phyloP scores from a whole-genome alignment of 2,797 vertebrate species.

The Coregonus ussuriensis region DNA sequence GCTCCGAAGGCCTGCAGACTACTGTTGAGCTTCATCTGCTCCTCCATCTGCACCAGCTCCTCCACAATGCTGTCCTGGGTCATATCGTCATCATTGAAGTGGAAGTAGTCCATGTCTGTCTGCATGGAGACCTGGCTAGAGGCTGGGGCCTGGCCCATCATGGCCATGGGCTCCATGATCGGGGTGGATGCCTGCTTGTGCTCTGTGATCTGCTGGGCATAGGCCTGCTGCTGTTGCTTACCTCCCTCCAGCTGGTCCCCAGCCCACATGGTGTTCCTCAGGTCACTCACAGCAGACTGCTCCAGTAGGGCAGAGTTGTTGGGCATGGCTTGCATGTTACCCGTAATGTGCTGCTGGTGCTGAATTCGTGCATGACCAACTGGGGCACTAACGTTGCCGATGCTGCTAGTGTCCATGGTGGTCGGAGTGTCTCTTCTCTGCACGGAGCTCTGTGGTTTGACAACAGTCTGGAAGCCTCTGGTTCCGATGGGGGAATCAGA shows the following conservation, averaged over 20 bases:
- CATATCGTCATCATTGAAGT: conserved; percentile 91
- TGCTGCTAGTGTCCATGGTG: conserved; percentile 81
- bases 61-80: conserved; percentile 99
- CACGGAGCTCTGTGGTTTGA: conserved; percentile 63
- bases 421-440: conserved; percentile 71
- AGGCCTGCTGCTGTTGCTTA: conserved; percentile 52
- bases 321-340: conserved; percentile 68
- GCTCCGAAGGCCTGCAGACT: conserved; percentile 81
- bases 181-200: conserved; percentile 47
- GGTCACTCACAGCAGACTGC: conserved; percentile 70
- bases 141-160: conserved; percentile 77
- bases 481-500: conserved; percentile 70
- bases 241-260: conserved; percentile 71
- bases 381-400: conserved; percentile 79
- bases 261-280: conserved; percentile 78
- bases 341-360: conserved; percentile 77
- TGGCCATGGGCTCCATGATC: conserved; percentile 57
- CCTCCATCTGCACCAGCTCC: conserved; percentile 98
- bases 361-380: conserved; percentile 55
- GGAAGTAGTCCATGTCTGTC: conserved; percentile 86
- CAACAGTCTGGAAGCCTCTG: conserved; percentile 76
- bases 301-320: conserved; percentile 57
- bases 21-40: conserved; percentile 92
- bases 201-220: conserved; percentile 45
- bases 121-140: conserved; percentile 82